Evolutionary conservation across 2,888 invertebrate species (phyloP).

Genomic region (Chymomyza amoena): DNA sequence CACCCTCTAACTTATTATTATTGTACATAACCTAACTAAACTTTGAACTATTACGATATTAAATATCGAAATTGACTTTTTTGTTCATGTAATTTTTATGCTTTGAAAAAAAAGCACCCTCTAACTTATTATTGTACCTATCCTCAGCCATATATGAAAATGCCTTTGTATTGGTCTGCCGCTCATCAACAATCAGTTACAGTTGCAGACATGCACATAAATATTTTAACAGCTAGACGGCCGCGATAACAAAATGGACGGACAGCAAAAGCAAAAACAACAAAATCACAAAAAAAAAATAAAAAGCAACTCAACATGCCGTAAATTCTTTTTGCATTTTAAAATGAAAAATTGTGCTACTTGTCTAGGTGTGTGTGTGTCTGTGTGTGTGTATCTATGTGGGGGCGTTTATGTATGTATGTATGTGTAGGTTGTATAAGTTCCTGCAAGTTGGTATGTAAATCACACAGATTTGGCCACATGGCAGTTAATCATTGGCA

Average conservation of each 20-base stretch:
- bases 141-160: not conserved
- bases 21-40: too few relatives aligned
- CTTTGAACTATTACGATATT: too few relatives aligned
- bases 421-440: not conserved
- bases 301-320: not conserved
- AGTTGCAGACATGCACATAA: slow-evolving; percentile 57
- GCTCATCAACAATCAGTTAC: slow-evolving; percentile 55
- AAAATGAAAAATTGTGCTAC: not conserved
- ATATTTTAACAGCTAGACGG: slow-evolving; percentile 53
- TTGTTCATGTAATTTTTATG: too few relatives aligned
- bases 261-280: not conserved
- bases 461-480: slow-evolving; percentile 12
- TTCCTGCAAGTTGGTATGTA: slow-evolving; percentile 30
- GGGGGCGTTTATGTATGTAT: too few relatives aligned
- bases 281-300: not conserved
- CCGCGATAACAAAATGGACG: slow-evolving; percentile 17
- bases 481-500: slow-evolving; percentile 8
- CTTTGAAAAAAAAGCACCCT: not conserved
- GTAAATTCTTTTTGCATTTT: slow-evolving; percentile 11
- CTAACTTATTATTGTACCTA: not conserved
- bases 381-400: not conserved
- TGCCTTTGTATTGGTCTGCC: not conserved
- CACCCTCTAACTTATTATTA: too few relatives aligned
- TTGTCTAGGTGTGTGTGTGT: not conserved
- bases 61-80: too few relatives aligned